Evolutionary conservation across 2,888 invertebrate species (phyloP).

Genomic region (Patella ulyssiponensis): DNA sequence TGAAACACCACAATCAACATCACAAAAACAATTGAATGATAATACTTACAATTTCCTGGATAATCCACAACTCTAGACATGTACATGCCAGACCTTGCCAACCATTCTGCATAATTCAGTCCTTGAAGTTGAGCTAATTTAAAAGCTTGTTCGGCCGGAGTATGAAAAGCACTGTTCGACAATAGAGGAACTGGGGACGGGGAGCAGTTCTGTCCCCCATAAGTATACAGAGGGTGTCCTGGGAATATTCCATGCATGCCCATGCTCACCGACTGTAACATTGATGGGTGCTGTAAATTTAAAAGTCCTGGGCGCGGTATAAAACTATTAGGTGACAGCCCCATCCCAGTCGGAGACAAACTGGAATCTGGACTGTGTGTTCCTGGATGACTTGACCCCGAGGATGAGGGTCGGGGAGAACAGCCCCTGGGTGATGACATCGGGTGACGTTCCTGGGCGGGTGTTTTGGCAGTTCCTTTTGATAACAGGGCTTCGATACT

Average conservation of each 20-base stretch:
- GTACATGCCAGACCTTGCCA: conserved; percentile 92
- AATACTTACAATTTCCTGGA: conserved; percentile 51
- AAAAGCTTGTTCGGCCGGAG: conserved; percentile 63
- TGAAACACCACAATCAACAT: too few relatives aligned
- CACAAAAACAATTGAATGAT: background rate
- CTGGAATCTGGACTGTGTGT: conserved; percentile 55
- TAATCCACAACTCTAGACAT: conserved; percentile 80
- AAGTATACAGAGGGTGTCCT: conserved; percentile 41
- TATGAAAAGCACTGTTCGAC: conserved; percentile 64
- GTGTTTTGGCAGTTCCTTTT: conserved; percentile 68
- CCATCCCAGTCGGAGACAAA: conserved; percentile 44
- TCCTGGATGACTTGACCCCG: conserved; percentile 49
- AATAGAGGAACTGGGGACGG: conserved; percentile 42
- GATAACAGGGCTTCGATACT: conserved; percentile 91
- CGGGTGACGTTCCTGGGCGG: conserved; percentile 20
- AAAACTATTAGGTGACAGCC: conserved; percentile 38
- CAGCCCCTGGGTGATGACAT: conserved; percentile 26
- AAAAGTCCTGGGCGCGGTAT: conserved; percentile 60
- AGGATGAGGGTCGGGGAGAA: conserved; percentile 50
- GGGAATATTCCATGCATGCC: conserved; percentile 36
- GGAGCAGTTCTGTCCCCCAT: conserved; percentile 28
- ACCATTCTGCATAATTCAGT: conserved; percentile 79
- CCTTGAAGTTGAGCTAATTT: conserved; percentile 62
- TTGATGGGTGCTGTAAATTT: conserved; percentile 47
- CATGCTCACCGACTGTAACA: conserved; percentile 23